Base-by-base conservation (phyloP, 1,140 invertebrate species). In the Drosophila equinoxialis region DNA sequence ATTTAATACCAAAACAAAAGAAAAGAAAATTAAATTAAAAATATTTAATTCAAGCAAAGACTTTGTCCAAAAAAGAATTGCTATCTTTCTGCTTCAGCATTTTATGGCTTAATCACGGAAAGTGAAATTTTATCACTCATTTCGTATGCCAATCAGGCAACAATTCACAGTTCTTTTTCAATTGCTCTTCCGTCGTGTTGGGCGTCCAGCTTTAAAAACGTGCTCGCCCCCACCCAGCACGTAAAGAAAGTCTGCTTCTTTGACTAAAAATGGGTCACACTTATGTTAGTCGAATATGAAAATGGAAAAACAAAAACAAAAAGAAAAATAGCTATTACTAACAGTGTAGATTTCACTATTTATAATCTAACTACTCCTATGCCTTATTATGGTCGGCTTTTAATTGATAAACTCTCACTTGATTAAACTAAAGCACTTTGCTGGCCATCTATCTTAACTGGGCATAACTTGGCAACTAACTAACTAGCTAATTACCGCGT, bases 401-500 rank as follows among this genome's bases (percentile, higher is more conserved):
- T 83, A 87, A 87, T 87, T 87, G 89, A 89, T 89, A 71, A 89
- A 87, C 83, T 87, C 83, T 87, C 83, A 89, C 84, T 87, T 89
- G 63, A 86, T 83, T 82, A 73, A 74, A 65, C 23, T 64, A 48
- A 55, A 64, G 65, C 69, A 57, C 51, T 77, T 71, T 67, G 45
- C 73, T 42, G 69, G 4, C 54, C 39, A 69, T 54, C 39, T 48
- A 69, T 58, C 42, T 64, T 20, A 23, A 45, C 42, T 14, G 6
- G 35, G 6, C 35, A 3, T 11, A 39, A 39, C 37, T 39, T 13
- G 8, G 10, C 11, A 39, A 48, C 45, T 17, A 48, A 48, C 45
- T 17, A 48, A 59, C 33, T 51, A 67, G 48, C 42, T 65, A 33
- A 33, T 69, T 66, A 67, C 48, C 65, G 60, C 68, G 6, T 30